Evolutionary conservation across 2,888 invertebrate genomes (phyloP).

Genomic region (Hydriomena furcata): DNA sequence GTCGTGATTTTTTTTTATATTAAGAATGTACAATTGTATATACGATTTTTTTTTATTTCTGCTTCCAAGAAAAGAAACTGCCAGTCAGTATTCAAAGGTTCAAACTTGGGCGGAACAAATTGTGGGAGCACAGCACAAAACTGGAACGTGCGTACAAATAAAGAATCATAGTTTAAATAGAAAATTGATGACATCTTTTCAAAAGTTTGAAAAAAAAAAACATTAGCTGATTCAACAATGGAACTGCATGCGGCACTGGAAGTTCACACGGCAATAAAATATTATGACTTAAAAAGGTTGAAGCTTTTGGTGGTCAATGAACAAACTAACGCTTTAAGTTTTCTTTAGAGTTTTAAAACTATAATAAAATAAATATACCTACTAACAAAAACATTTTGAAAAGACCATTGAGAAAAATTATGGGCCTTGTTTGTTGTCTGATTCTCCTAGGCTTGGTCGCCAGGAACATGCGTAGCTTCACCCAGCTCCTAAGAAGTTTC

Average conservation of each 20-base stretch:
- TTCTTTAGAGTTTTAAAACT: neutral
- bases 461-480: no score
- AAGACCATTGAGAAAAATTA: no score
- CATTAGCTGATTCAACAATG: conserved; percentile 50
- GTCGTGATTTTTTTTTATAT: no score
- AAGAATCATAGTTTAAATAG: conserved; percentile 33
- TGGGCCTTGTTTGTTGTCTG: no score
- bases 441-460: no score
- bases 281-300: conserved; percentile 40
- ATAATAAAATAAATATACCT: no score
- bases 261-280: conserved; percentile 66
- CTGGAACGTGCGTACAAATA: conserved; percentile 45
- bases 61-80: neutral
- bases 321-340: conserved; percentile 1
- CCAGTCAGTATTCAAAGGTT: neutral
- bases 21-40: neutral
- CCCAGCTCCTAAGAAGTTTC: no score
- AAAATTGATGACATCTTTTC: conserved; percentile 40
- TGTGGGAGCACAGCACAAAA: conserved; percentile 29
- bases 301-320: conserved; percentile 14
- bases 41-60: neutral
- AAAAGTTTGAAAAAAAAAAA: conserved; percentile 33
- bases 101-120: conserved; percentile 29
- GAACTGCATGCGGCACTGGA: conserved; percentile 46
- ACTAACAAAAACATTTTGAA: no score